Percentiles rank a stretch among this genome's conserved stretches.
Evolutionary conservation across 2,113 vertebrate species (phyloP).

Genomic region (Meles meles): DNA sequence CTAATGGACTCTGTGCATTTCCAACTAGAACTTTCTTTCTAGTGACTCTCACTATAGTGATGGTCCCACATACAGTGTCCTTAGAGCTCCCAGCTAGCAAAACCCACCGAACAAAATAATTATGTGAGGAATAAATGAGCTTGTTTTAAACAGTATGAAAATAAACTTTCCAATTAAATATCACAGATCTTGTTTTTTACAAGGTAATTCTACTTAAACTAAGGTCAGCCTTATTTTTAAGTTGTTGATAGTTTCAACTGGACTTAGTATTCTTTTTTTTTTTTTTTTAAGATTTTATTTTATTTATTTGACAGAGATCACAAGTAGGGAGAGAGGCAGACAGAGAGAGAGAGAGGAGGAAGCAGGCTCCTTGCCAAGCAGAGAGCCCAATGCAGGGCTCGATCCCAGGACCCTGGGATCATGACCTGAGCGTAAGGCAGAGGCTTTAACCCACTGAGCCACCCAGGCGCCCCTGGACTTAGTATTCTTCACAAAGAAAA

Average conservation of each 20-base stretch:
- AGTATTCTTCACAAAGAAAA: conserved; percentile 14
- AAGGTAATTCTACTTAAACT: conserved; percentile 1
- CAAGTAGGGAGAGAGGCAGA: too few relatives aligned
- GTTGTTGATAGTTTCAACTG: not conserved
- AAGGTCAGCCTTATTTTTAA: not conserved
- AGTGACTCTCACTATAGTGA: not conserved
- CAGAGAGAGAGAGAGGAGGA: too few relatives aligned
- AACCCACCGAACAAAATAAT: conserved; percentile 10
- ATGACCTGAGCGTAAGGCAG: too few relatives aligned
- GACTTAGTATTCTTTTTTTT: not conserved
- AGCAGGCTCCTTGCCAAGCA: too few relatives aligned
- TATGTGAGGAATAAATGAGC: not conserved
- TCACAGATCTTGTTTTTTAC: not conserved
- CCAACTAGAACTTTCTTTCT: not conserved
- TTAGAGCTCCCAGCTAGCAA: not conserved
- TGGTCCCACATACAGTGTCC: not conserved
- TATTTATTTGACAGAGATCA: too few relatives aligned
- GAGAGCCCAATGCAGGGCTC: too few relatives aligned
- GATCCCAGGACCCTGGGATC: too few relatives aligned
- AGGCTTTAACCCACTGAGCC: too few relatives aligned
- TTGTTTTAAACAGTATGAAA: conserved; percentile 39
- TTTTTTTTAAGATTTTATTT: too few relatives aligned
- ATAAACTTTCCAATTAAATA: conserved; percentile 21
- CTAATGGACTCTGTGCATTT: not conserved
- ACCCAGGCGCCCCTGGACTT: too few relatives aligned